Percentiles rank a stretch among this genome's conserved stretches.
These are phyloP conservation scores for Mus spicilegus DNA, from an alignment of 2,113 vertebrate species.

Conservation along the genomic window DNA sequence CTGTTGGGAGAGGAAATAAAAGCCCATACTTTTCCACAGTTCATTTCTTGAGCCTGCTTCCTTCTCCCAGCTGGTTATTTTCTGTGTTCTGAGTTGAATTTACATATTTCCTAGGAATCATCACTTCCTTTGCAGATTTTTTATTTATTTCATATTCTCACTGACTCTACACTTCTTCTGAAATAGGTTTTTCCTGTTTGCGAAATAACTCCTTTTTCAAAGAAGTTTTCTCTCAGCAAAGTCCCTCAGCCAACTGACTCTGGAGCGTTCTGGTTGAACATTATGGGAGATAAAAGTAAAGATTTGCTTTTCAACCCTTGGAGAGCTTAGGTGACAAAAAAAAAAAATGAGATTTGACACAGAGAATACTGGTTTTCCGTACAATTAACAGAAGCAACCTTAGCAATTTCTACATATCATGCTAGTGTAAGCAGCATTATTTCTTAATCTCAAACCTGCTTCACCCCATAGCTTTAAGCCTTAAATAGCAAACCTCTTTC, in stretches of 20 bases:
- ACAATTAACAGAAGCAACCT: not conserved
- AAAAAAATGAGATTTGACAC: not conserved
- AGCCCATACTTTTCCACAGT: not conserved
- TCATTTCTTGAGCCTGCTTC: not conserved
- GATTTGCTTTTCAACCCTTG: not conserved
- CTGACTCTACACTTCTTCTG: not conserved
- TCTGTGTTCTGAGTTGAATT: not conserved
- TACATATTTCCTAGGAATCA: constrained; percentile 6
- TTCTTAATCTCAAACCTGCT: not conserved
- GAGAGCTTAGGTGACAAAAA: not conserved
- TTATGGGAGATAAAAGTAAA: not conserved
- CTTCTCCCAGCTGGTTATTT: not conserved
- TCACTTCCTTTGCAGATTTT: constrained; percentile 19
- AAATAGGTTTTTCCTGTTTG: constrained; percentile 31
- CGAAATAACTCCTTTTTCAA: constrained; percentile 13
- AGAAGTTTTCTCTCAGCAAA: not conserved
- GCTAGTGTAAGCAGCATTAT: not conserved
- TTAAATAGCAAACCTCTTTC: not conserved
- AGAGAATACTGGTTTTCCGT: not conserved
- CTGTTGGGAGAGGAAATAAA: not conserved
- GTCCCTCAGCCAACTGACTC: not conserved
- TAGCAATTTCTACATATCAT: constrained; percentile 10
- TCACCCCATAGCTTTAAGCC: not conserved
- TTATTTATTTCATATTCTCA: constrained; percentile 17
- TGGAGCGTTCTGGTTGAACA: not conserved